phyloP scores from a whole-genome alignment of 2,113 vertebrate genomes.

The Scophthalmus maximus region DNA sequence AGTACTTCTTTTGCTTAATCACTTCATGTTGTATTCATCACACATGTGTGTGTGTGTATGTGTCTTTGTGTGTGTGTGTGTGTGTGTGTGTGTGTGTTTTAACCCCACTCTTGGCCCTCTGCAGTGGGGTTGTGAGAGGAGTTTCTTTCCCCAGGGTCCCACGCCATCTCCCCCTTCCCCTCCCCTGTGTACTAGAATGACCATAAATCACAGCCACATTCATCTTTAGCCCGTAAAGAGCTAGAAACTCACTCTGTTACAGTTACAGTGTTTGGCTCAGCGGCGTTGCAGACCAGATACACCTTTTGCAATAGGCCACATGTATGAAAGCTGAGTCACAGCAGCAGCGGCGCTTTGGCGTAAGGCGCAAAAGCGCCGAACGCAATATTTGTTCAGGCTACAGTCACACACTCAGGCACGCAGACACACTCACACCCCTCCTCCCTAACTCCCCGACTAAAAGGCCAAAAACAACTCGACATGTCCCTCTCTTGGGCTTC shows the following conservation, averaged over 20 bases:
- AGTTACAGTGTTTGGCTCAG: neutral
- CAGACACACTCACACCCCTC: conserved; percentile 54
- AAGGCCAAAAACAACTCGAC: conserved; percentile 80
- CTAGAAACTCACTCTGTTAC: neutral
- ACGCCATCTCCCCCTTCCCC: conserved; percentile 38
- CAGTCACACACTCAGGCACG: conserved; percentile 56
- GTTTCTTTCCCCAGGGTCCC: conserved; percentile 58
- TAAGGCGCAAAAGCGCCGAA: conserved; percentile 31
- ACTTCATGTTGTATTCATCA: neutral
- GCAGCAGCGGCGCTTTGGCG: conserved; percentile 14
- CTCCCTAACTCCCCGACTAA: conserved; percentile 31
- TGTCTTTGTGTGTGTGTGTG: conserved; percentile 5
- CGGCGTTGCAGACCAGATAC: conserved; percentile 13
- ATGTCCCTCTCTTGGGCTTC: conserved; percentile 75
- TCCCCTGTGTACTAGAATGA: conserved; percentile 43
- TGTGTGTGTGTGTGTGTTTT: conserved; percentile 29
- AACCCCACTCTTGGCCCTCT: conserved; percentile 50
- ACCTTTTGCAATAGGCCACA: conserved; percentile 40
- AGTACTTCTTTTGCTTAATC: neutral
- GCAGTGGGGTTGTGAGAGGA: conserved; percentile 59
- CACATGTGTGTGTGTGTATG: conserved; percentile 4
- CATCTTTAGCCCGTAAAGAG: neutral
- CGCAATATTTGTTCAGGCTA: conserved; percentile 54
- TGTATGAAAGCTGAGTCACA: conserved; percentile 41
- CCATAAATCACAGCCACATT: conserved; percentile 58